phyloP scores from a whole-genome alignment of 2,113 vertebrate genomes.

The Candoia aspera region DNA sequence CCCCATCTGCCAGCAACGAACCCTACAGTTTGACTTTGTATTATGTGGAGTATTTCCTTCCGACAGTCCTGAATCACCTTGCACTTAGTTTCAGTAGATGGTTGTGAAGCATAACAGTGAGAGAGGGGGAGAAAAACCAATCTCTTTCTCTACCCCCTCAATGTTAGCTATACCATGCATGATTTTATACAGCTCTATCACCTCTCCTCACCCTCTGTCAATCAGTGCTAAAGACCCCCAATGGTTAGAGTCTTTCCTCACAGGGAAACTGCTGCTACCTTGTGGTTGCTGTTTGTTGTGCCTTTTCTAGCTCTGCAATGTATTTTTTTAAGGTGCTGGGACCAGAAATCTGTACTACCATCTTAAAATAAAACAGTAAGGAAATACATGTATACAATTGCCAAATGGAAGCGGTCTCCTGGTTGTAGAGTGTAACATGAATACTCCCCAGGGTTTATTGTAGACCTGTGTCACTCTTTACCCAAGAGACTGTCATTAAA shows the following conservation, averaged over 20 bases:
- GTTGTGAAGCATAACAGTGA: background rate
- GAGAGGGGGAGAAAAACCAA: background rate
- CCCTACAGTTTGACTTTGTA: background rate
- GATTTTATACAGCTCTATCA: background rate
- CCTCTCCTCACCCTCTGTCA: background rate
- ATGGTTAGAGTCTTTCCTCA: background rate
- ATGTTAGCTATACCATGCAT: background rate
- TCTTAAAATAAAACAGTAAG: background rate
- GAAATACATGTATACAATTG: constrained; percentile 51
- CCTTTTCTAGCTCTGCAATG: background rate
- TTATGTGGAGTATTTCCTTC: background rate
- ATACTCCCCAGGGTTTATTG: constrained; percentile 43
- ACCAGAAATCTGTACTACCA: background rate
- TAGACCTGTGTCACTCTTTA: constrained; percentile 40
- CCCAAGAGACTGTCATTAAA: constrained; percentile 48
- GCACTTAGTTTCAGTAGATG: background rate
- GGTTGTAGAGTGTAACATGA: constrained; percentile 39
- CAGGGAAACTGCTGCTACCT: background rate
- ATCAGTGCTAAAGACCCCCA: background rate
- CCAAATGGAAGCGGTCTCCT: constrained; percentile 51
- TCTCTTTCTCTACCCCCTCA: background rate
- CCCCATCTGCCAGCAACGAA: background rate
- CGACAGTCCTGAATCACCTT: background rate
- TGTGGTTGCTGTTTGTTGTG: background rate
- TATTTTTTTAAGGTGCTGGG: background rate